Base-by-base conservation (phyloP, 2,113 vertebrate genomes). In the Arenaria interpres region DNA sequence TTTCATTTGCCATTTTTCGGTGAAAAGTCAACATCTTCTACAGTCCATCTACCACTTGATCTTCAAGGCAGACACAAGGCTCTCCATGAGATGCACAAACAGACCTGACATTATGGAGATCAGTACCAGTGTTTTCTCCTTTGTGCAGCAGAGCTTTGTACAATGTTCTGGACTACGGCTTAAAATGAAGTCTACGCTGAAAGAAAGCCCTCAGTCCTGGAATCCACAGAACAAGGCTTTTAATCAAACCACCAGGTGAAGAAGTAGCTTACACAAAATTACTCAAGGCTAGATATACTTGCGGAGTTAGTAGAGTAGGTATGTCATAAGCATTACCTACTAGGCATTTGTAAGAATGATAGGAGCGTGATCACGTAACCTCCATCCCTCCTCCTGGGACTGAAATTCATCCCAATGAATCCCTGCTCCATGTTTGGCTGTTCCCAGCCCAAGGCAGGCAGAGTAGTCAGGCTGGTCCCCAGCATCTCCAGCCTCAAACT, bases 1-100 rank as follows among this genome's bases (percentile, higher is more conserved):
- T 66, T 91, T 81, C 3, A 43, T 60, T 88, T 86, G 11, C 27
- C 33, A 14, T 94, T 90, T 96, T 86, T 92, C 76, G 86, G 45
- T 75, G 62, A 82, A 69, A 91, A 95, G 80, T 22, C 57, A 94
- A 87, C 48, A 91, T 37, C 83, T 95, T 84, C 75, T 59, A 14
- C 18, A 53, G 73, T 57, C 35, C 0, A 2, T 87, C 81, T 95
- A 37, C 67, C 66, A 76, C 69, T 75, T 69, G 73, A 89, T 94
- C 41, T 35, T 82, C 28, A 73, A 81, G 80, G 48, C 73, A 94
- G 86, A 53, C 59, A 32, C 1, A 8, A 75, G 62, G 37, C 57
- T 92, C 75, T 72, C 72, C 63, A 63, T 1, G 43, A 75, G 69
- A 78, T 57, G 28, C 66, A 75, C 88, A 85, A 68, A 68, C 35